Evolutionary conservation across 1,140 invertebrate genomes (phyloP).

Genomic region (Choristoneura fumiferana): DNA sequence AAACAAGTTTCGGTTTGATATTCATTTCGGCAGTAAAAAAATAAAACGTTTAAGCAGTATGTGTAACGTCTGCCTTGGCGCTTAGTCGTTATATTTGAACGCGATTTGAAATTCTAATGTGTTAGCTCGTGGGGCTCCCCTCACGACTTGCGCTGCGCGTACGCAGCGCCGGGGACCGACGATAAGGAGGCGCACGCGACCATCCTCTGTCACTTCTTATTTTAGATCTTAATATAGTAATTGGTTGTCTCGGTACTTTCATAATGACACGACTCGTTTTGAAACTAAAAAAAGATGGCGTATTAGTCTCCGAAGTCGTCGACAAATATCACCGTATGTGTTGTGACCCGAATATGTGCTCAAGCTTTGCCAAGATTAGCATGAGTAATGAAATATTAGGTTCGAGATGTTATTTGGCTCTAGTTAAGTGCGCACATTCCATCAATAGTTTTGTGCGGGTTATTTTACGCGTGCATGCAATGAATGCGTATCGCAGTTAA

Average conservation of each 20-base stretch:
- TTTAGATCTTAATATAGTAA: slow-evolving; percentile 40
- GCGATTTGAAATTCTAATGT: slow-evolving; percentile 48
- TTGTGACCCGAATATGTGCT: slow-evolving; percentile 51
- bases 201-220: slow-evolving; percentile 34
- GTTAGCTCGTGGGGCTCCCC: slow-evolving; percentile 47
- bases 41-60: slow-evolving; percentile 22
- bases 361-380: slow-evolving; percentile 49
- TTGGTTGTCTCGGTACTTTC: background rate
- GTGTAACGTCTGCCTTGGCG: slow-evolving; percentile 23
- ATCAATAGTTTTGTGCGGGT: background rate
- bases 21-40: slow-evolving; percentile 9
- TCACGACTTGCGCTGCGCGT: slow-evolving; percentile 54
- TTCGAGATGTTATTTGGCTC: slow-evolving; percentile 9
- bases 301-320: slow-evolving; percentile 21
- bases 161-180: slow-evolving; percentile 31
- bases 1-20: background rate
- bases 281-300: too few relatives aligned
- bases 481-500: background rate
- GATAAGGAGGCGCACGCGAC: slow-evolving; percentile 47
- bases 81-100: slow-evolving; percentile 45
- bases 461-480: slow-evolving; percentile 3
- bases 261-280: too few relatives aligned
- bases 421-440: slow-evolving; percentile 9
- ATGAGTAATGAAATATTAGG: slow-evolving; percentile 34
- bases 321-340: slow-evolving; percentile 34